These are phyloP conservation scores for Chiloscyllium plagiosum DNA, from an alignment of 2,113 vertebrate genomes.

Conservation along the genomic window DNA sequence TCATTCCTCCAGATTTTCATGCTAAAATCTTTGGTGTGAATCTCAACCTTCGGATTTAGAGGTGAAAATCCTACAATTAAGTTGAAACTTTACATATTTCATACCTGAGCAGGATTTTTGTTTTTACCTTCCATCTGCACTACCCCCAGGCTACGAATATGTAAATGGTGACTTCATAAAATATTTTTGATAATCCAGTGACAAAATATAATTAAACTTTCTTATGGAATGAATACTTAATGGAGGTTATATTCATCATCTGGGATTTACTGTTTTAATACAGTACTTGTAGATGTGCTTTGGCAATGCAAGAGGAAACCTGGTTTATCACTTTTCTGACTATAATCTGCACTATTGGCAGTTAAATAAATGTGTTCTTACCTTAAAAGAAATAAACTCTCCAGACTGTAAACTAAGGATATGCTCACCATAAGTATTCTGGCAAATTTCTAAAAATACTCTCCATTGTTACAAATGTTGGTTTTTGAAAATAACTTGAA, in stretches of 20 bases:
- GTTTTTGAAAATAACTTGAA: slow-evolving; percentile 29
- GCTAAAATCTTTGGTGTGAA: background rate
- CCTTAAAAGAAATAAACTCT: slow-evolving; percentile 7
- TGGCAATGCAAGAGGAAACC: background rate
- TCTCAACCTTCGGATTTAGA: background rate
- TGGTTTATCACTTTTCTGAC: slow-evolving; percentile 8
- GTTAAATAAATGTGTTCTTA: slow-evolving; percentile 19
- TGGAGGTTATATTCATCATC: background rate
- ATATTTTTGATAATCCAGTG: background rate
- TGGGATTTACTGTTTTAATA: background rate
- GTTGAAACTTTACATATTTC: background rate
- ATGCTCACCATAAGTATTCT: background rate
- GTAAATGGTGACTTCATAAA: background rate
- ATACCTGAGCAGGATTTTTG: background rate
- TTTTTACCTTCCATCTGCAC: background rate
- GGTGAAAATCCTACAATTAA: too few species aligned
- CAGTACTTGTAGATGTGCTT: slow-evolving; percentile 3
- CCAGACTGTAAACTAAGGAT: background rate
- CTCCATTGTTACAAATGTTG: slow-evolving; percentile 35
- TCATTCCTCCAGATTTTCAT: background rate
- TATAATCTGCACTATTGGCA: background rate
- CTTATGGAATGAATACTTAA: background rate
- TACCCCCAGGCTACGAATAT: background rate
- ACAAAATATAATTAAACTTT: background rate
- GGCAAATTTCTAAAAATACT: slow-evolving; percentile 24